Evolutionary conservation across 2,797 vertebrate species (phyloP).

Genomic region (Champsocephalus gunnari): DNA sequence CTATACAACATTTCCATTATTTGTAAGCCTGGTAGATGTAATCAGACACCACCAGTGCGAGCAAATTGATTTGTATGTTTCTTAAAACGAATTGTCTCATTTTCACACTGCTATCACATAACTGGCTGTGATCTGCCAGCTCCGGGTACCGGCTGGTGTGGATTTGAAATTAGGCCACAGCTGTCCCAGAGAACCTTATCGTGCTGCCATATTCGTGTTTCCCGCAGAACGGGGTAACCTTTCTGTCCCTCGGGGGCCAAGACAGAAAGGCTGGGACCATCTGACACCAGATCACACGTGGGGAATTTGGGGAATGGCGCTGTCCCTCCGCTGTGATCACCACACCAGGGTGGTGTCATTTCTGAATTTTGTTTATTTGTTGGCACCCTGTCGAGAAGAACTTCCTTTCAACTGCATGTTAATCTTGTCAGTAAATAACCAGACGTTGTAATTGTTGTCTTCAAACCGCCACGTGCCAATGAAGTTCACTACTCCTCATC

Average conservation of each 20-base stretch:
- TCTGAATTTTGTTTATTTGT: conserved; percentile 97
- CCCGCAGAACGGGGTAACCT: conserved; percentile 78
- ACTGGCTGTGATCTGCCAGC: conserved; percentile 65
- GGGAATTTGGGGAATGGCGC: conserved; percentile 82
- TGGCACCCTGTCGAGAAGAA: conserved; percentile 93
- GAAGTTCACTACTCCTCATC: conserved; percentile 56
- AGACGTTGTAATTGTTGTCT: conserved; percentile 43
- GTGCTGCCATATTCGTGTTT: conserved; percentile 74
- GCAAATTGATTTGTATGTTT: conserved; percentile 65
- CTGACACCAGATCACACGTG: conserved; percentile 78
- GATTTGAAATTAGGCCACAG: conserved; percentile 80
- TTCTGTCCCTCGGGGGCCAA: conserved; percentile 64
- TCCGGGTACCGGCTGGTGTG: conserved; percentile 68
- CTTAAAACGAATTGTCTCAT: conserved; percentile 70
- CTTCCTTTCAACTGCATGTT: conserved; percentile 92
- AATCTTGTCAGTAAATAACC: conserved; percentile 91
- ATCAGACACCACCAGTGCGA: conserved; percentile 25
- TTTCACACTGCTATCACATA: conserved; percentile 82
- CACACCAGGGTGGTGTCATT: conserved; percentile 80
- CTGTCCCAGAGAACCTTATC: conserved; percentile 78
- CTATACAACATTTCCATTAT: not conserved
- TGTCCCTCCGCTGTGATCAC: conserved; percentile 66
- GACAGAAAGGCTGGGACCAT: conserved; percentile 71
- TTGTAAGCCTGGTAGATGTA: conserved; percentile 8
- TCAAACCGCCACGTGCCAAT: conserved; percentile 42